These are phyloP conservation scores for Lutraria rhynchaena DNA, from an alignment of 1,140 invertebrate species.

Conservation along the genomic window DNA sequence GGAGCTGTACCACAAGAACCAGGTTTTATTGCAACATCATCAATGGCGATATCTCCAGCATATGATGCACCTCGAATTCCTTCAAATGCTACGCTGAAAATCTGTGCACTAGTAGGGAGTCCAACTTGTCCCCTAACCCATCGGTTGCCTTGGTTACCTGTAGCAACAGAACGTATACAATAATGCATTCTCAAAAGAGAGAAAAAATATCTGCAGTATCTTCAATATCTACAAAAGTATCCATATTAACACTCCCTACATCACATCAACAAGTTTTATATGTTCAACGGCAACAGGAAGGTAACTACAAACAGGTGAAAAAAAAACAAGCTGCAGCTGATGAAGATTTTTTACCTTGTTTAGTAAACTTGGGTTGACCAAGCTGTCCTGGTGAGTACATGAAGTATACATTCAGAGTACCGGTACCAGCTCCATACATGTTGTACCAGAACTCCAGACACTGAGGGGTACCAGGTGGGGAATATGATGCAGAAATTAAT, in stretches of 20 bases:
- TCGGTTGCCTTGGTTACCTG: constrained; percentile 71
- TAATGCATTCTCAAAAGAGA: no score
- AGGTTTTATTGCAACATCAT: constrained; percentile 71
- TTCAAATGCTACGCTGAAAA: constrained; percentile 72
- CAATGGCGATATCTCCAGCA: constrained; percentile 76
- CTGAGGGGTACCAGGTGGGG: constrained; percentile 27
- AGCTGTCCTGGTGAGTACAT: constrained; percentile 74
- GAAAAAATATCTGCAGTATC: no score
- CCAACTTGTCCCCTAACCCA: constrained; percentile 69
- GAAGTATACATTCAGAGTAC: constrained; percentile 81
- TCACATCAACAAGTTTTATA: no score
- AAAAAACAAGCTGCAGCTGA: no score
- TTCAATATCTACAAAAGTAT: no score
- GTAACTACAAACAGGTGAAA: no score
- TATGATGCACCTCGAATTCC: constrained; percentile 66
- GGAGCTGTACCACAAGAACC: constrained; percentile 65
- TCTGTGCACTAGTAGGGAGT: constrained; percentile 46
- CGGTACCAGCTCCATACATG: constrained; percentile 86
- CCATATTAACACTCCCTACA: no score
- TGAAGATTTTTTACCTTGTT: constrained; percentile 63
- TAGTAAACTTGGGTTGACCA: constrained; percentile 70
- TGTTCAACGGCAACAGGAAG: no score
- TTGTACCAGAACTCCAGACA: constrained; percentile 87
- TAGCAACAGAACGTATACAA: no score
- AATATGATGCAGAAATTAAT: constrained; percentile 59